Conservation (phyloP, 2,888 invertebrate species). For the Kuschelorhynchus macadamiae region DNA sequence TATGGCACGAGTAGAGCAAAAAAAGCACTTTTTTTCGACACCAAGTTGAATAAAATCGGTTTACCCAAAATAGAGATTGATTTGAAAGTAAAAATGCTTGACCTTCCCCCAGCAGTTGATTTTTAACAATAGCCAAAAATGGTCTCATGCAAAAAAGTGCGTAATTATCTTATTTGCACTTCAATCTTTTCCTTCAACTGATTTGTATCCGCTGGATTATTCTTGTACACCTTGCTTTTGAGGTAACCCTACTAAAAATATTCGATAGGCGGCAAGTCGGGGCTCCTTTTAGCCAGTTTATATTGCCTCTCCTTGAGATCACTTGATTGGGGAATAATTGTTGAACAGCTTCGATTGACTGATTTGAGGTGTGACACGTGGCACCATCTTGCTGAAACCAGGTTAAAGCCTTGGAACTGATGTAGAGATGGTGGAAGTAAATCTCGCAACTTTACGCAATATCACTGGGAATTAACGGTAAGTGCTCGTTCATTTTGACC, state of each 20-base stretch:
- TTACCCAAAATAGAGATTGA: too few species aligned
- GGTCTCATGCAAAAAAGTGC: too few species aligned
- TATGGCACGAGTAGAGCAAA: too few species aligned
- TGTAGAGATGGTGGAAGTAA: background rate
- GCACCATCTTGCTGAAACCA: background rate
- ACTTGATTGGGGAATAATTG: background rate
- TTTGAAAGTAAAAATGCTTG: too few species aligned
- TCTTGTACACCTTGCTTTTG: background rate
- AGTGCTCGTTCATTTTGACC: too few species aligned
- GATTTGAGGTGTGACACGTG: slow-evolving; percentile 3
- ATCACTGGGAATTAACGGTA: too few species aligned
- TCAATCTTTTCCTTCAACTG: slow-evolving; percentile 2
- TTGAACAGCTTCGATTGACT: background rate
- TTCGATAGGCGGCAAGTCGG: slow-evolving; percentile 1
- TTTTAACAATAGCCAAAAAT: too few species aligned
- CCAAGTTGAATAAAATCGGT: too few species aligned
- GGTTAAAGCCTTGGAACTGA: background rate
- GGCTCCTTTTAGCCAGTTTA: slow-evolving; percentile 14
- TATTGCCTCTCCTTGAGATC: background rate
- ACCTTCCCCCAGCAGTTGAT: too few species aligned
- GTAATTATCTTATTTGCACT: background rate
- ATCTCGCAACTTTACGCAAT: too few species aligned
- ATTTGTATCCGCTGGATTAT: background rate
- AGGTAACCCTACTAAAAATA: slow-evolving; percentile 14
- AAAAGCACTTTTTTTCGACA: too few species aligned